Evolutionary conservation across 2,113 vertebrate genomes (phyloP).

Genomic region (Athene noctua): DNA sequence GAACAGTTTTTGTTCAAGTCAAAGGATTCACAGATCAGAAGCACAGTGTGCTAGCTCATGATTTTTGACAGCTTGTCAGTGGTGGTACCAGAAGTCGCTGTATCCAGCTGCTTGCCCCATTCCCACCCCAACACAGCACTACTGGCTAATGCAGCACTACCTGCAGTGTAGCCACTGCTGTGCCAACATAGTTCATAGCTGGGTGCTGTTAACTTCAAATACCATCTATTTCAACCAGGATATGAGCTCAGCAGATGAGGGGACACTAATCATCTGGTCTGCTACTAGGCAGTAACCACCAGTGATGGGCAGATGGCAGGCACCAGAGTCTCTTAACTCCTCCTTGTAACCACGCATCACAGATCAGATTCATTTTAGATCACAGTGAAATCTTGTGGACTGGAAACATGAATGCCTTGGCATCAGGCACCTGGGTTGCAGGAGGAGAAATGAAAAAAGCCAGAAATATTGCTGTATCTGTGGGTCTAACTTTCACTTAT

Average conservation of each 20-base stretch:
- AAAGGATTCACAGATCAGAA: conserved; percentile 5
- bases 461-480: not conserved
- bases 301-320: not conserved
- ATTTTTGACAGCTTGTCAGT: not conserved
- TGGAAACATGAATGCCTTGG: not conserved
- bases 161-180: not conserved
- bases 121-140: not conserved
- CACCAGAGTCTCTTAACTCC: not conserved
- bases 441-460: not conserved
- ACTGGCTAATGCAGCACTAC: not conserved
- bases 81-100: not conserved
- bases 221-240: not conserved
- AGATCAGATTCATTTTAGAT: not conserved
- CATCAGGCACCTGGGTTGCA: not conserved
- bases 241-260: not conserved
- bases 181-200: not conserved
- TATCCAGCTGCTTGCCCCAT: not conserved
- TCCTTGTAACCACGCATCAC: not conserved
- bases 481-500: not conserved
- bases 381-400: not conserved
- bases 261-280: not conserved
- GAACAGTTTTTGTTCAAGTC: not conserved
- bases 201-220: not conserved
- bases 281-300: not conserved
- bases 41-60: not conserved